Conservation (phyloP, 1,140 invertebrate species). For the Limonius californicus region DNA sequence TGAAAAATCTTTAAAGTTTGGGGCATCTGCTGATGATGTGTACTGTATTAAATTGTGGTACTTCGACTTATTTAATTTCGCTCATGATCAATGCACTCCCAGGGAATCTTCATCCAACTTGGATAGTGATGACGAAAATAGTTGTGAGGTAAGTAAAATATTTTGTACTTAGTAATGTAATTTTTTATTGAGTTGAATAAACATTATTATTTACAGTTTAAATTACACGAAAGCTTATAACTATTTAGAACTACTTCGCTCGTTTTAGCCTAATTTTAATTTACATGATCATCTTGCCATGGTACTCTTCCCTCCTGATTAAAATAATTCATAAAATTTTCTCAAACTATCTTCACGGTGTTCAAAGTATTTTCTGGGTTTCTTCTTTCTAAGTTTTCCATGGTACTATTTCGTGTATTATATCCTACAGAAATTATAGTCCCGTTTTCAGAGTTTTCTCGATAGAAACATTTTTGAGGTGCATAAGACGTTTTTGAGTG, state of each 20-base stretch:
- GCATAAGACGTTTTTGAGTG: constrained; percentile 20
- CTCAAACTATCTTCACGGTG: constrained; percentile 29
- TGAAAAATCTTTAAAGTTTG: constrained; percentile 29
- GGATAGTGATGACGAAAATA: constrained; percentile 21
- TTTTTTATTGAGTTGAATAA: constrained; percentile 22
- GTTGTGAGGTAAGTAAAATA: constrained; percentile 24
- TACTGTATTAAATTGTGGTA: constrained; percentile 38
- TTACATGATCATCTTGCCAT: constrained; percentile 30
- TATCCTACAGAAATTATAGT: constrained; percentile 26
- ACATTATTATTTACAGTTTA: constrained; percentile 2
- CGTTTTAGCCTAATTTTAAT: constrained; percentile 11
- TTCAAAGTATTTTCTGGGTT: constrained; percentile 26
- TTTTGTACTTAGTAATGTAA: constrained; percentile 18
- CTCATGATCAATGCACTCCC: constrained; percentile 32
- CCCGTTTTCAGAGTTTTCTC: constrained; percentile 31
- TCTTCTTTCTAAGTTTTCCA: constrained; percentile 25
- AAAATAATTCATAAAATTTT: constrained; percentile 31
- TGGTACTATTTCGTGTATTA: constrained; percentile 13
- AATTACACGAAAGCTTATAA: not conserved
- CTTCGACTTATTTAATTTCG: constrained; percentile 37
- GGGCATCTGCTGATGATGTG: constrained; percentile 32
- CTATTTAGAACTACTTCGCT: not conserved
- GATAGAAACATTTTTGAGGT: constrained; percentile 32
- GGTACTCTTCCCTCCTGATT: constrained; percentile 30
- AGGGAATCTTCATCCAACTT: constrained; percentile 19